These are phyloP conservation scores for Microcebus jonahi DNA, from an alignment of 2,113 vertebrate genomes.

Conservation along the genomic window DNA sequence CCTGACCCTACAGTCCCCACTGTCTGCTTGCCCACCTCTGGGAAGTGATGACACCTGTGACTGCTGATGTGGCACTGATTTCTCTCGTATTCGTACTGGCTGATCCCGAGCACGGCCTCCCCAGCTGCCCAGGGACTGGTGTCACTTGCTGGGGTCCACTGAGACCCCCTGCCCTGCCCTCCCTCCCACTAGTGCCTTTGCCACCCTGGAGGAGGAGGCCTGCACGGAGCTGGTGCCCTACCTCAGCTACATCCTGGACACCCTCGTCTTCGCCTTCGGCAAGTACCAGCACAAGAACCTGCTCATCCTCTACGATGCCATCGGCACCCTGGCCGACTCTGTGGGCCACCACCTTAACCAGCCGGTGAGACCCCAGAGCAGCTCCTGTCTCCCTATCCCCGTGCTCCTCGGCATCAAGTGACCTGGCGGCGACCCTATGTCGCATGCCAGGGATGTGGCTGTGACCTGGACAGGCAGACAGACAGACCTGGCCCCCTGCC, in stretches of 20 bases:
- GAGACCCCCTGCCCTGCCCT: neutral
- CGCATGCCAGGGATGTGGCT: neutral
- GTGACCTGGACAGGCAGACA: neutral
- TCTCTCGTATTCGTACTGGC: conserved; percentile 78
- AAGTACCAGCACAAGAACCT: conserved; percentile 99
- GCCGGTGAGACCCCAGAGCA: conserved; percentile 84
- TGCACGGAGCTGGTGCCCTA: conserved; percentile 98
- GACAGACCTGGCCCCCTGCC: neutral
- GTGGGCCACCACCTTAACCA: conserved; percentile 98
- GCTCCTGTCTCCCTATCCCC: neutral
- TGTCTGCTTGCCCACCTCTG: neutral
- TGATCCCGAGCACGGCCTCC: conserved; percentile 58
- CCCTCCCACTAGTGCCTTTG: conserved; percentile 89
- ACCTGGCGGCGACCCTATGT: neutral
- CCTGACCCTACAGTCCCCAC: neutral
- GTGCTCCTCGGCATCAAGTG: neutral
- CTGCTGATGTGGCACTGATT: conserved; percentile 67
- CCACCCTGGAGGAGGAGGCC: conserved; percentile 96
- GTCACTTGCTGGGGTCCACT: neutral
- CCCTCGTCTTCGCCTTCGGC: conserved; percentile 96
- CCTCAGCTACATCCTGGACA: conserved; percentile 96
- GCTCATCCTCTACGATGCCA: conserved; percentile 96
- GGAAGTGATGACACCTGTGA: conserved; percentile 72
- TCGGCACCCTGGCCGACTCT: conserved; percentile 95
- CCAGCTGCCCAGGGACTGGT: neutral